These are phyloP conservation scores for Vidua macroura DNA, from an alignment of 2,113 vertebrate species.

Conservation along the genomic window DNA sequence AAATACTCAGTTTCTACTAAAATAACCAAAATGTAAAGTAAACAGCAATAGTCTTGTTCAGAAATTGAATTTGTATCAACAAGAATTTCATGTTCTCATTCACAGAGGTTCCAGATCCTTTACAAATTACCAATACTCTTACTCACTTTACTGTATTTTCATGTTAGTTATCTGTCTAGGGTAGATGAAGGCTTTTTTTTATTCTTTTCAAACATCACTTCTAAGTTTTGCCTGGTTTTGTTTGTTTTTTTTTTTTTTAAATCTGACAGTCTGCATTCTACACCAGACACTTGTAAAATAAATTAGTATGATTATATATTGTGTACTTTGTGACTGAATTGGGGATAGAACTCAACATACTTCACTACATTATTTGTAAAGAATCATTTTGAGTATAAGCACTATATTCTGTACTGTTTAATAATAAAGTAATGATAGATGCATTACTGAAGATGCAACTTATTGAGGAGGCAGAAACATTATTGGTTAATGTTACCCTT, in stretches of 20 bases:
- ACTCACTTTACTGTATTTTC: background rate
- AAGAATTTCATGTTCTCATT: background rate
- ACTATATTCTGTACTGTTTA: constrained; percentile 48
- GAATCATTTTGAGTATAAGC: constrained; percentile 36
- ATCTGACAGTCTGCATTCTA: constrained; percentile 5
- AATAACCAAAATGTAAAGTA: background rate
- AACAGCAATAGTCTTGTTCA: background rate
- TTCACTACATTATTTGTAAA: constrained; percentile 49
- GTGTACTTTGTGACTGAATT: constrained; percentile 29
- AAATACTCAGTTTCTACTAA: background rate
- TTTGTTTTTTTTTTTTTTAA: background rate
- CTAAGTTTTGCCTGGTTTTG: background rate
- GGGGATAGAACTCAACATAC: constrained; percentile 47
- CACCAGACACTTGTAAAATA: constrained; percentile 46
- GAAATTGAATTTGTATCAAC: background rate
- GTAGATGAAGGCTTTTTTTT: constrained; percentile 36
- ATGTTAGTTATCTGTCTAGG: background rate
- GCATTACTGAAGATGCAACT: constrained; percentile 40
- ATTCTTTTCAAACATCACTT: background rate
- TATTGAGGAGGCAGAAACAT: constrained; percentile 39
- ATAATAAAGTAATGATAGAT: constrained; percentile 28
- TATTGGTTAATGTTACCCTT: constrained; percentile 33
- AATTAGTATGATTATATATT: constrained; percentile 16
- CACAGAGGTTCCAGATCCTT: background rate
- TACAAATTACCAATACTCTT: background rate